Evolutionary conservation across 2,797 vertebrate species (phyloP).

Genomic region (Platalea minor): DNA sequence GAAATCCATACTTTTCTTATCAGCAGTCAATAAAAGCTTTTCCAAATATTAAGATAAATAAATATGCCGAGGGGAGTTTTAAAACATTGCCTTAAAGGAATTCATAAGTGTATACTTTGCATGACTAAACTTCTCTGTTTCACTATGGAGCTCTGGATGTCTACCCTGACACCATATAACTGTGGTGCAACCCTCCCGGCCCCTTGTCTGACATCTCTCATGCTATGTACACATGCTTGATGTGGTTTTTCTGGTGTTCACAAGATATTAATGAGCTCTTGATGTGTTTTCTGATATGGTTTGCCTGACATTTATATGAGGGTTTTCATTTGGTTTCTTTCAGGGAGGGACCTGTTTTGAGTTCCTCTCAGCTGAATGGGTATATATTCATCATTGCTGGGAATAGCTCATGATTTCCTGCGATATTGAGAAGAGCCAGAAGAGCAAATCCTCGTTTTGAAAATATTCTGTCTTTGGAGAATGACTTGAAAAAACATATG

Average conservation of each 20-base stretch:
- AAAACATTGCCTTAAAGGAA: not conserved
- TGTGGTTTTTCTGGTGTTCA: slow-evolving; percentile 36
- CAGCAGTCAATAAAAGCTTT: not conserved
- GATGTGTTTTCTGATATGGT: slow-evolving; percentile 43
- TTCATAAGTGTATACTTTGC: not conserved
- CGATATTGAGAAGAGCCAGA: not conserved
- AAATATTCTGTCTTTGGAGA: not conserved
- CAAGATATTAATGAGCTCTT: slow-evolving; percentile 8
- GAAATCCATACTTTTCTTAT: not conserved
- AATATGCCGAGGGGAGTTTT: not conserved
- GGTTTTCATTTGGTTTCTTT: slow-evolving; percentile 30
- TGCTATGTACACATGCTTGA: not conserved
- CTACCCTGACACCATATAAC: not conserved
- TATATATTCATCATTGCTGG: not conserved
- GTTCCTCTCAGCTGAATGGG: not conserved
- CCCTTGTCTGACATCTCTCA: slow-evolving; percentile 3
- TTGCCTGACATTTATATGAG: slow-evolving; percentile 11
- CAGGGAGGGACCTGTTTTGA: slow-evolving; percentile 27
- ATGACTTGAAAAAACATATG: not conserved
- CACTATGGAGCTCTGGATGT: not conserved
- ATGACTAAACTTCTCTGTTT: not conserved
- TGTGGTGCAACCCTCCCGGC: not conserved
- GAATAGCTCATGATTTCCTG: not conserved
- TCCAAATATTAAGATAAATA: not conserved
- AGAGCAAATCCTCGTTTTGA: slow-evolving; percentile 21